Evolutionary conservation across 1,140 invertebrate species (phyloP), one percentile per base, ranked within the genome.

Genomic region (Drosophila teissieri): DNA sequence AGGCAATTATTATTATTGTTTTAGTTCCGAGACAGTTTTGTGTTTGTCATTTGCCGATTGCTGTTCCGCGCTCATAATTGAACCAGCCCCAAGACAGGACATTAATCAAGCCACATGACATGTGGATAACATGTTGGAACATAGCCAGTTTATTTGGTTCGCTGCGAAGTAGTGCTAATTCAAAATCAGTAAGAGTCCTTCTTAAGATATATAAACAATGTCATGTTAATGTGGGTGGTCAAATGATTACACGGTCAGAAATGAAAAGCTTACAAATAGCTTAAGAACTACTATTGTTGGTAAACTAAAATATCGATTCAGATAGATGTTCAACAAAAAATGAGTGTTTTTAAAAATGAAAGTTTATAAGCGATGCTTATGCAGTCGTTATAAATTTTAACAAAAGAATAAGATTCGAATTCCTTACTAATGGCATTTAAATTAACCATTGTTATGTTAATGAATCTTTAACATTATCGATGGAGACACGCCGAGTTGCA

Each of bases 1-100:
- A 53, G 67, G 84, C 84, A 88, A 88, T 86, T 83, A 88, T 83
- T 84, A 79, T 88, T 88, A 88, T 88, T 88, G 79, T 77, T 70
- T 88, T 88, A 79, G 76, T 88, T 88, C 53, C 65, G 49, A 75
- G 57, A 77, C 53, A 73, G 56, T 82, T 86, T 65, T 54, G 49
- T 78, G 61, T 64, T 74, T 80, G 52, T 58, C 57, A 62, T 78
- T 74, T 80, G 72, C 73, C 77, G 69, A 56, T 70, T 36, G 40
- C 34, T 40, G 65, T 67, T 69, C 34, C 48, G 46, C 15, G 10
- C 49, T 40, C 48, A 58, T 78, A 82, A 86, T 78, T 67, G 56
- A 37, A 46, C 63, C 37, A 74, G 56, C 46, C 37, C 36, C 36
- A 52, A 69, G 63, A 48, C 8, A 19, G 27, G 40, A 61, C 56